These are phyloP conservation scores for Trinorchestia longiramus DNA, from an alignment of 1,140 invertebrate species.

Conservation along the genomic window DNA sequence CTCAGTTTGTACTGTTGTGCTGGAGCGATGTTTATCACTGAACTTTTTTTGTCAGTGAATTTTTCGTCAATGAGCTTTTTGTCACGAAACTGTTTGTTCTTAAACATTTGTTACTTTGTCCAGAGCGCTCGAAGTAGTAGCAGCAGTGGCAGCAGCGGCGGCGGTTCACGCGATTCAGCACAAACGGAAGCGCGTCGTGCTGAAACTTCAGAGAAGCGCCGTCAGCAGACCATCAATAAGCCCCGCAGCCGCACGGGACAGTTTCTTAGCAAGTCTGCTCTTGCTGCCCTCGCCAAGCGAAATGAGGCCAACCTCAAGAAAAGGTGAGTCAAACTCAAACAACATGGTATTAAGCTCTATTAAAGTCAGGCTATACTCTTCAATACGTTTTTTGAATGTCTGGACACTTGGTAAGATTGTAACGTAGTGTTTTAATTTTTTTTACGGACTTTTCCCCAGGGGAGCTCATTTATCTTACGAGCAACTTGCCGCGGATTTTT, in stretches of 20 bases:
- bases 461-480: too few relatives aligned
- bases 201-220: neutral
- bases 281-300: conserved; percentile 46
- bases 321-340: neutral
- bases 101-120: conserved; percentile 4
- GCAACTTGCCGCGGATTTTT: too few relatives aligned
- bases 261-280: conserved; percentile 52
- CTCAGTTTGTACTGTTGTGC: too few relatives aligned
- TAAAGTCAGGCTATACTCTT: neutral
- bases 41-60: too few relatives aligned
- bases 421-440: too few relatives aligned
- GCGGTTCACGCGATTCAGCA: neutral
- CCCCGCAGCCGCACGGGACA: conserved; percentile 37
- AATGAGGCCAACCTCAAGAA: conserved; percentile 38
- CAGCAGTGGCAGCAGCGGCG: neutral
- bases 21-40: too few relatives aligned
- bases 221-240: conserved; percentile 24
- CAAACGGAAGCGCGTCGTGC: neutral
- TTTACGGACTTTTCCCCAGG: too few relatives aligned
- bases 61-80: too few relatives aligned
- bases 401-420: too few relatives aligned
- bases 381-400: too few relatives aligned
- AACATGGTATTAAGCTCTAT: neutral
- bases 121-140: neutral
- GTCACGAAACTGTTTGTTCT: neutral